Evolutionary conservation across 2,797 vertebrate genomes (phyloP), one percentile per base, ranked within the genome.

Genomic region (Ispidina lecontei): DNA sequence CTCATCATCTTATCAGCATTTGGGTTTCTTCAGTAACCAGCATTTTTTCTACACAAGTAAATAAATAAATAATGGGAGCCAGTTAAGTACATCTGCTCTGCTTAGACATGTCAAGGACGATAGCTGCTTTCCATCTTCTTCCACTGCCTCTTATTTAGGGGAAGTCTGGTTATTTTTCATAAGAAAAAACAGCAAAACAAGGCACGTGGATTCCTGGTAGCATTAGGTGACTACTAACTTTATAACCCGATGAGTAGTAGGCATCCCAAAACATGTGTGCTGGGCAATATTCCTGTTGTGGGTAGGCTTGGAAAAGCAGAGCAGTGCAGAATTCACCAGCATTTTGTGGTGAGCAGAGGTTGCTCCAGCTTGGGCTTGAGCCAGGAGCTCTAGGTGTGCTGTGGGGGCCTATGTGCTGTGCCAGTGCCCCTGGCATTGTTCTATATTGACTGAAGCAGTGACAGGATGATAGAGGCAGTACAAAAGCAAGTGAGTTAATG

Each of bases 1-100:
- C 84, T 96, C 93, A 95, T 96, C 95, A 95, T 96, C 93, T 84
- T 68, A 49, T 55, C 74, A 90, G 49, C 82, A 6, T 81, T 79
- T 86, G 92, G 86, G 55, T 80, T 94, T 94, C 80, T 83, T 28
- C 44, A 25, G 43, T 37, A 93, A 75, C 39, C 26, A 82, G 72
- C 79, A 9, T 39, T 95, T 63, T 81, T 60, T 71, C 84, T 82
- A 15, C 55, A 33, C 39, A 58, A 59, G 60, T 79, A 91, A 90
- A 83, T 70, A 95, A 91, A 94, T 84, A 90, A 75, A 80, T 89
- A 88, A 77, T 1, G 0, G 52, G 72, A 95, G 72, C 26, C 41
- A 29, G 75, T 60, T 52, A 39, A 90, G 76, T 84, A 35, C 41
- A 73, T 85, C 44, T 89, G 41, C 84, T 69, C 54, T 55, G 64